phyloP scores from a whole-genome alignment of 1,140 invertebrate genomes.

The Apis florea region DNA sequence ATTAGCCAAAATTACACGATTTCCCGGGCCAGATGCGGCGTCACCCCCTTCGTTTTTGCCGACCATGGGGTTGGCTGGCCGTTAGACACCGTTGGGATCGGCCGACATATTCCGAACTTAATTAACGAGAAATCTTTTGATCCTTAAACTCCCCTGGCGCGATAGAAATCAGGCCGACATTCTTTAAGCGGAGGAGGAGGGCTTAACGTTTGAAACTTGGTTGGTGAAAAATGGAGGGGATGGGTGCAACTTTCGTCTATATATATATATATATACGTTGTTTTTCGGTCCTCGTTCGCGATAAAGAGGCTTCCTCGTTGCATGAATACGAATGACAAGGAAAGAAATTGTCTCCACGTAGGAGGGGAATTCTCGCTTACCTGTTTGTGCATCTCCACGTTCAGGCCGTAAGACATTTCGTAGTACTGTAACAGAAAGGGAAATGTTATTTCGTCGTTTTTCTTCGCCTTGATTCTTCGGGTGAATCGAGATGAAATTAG shows the following conservation, averaged over 20 bases:
- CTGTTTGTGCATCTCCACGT: slow-evolving; percentile 93
- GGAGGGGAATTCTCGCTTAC: slow-evolving; percentile 75
- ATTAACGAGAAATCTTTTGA: slow-evolving; percentile 51
- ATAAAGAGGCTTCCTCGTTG: not conserved
- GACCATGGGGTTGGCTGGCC: not conserved
- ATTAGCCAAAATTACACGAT: slow-evolving; percentile 73
- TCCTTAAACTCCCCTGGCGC: slow-evolving; percentile 35
- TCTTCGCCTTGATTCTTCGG: no score
- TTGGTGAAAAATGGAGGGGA: not conserved
- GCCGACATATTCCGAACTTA: slow-evolving; percentile 43
- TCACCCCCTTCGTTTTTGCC: slow-evolving; percentile 38
- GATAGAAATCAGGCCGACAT: slow-evolving; percentile 41
- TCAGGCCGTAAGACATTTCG: slow-evolving; percentile 90
- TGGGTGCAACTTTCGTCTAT: not conserved
- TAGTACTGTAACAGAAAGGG: slow-evolving; percentile 86
- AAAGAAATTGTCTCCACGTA: not conserved
- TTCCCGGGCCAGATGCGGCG: slow-evolving; percentile 55
- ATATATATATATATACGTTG: no score
- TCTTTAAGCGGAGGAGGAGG: not conserved
- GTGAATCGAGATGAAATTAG: no score
- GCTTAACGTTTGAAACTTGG: slow-evolving; percentile 17
- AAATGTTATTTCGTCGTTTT: not conserved
- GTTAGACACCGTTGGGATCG: slow-evolving; percentile 27
- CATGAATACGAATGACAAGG: not conserved
- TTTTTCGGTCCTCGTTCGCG: not conserved